Conservation (phyloP, 2,113 vertebrate species). For the Rhea pennata region DNA sequence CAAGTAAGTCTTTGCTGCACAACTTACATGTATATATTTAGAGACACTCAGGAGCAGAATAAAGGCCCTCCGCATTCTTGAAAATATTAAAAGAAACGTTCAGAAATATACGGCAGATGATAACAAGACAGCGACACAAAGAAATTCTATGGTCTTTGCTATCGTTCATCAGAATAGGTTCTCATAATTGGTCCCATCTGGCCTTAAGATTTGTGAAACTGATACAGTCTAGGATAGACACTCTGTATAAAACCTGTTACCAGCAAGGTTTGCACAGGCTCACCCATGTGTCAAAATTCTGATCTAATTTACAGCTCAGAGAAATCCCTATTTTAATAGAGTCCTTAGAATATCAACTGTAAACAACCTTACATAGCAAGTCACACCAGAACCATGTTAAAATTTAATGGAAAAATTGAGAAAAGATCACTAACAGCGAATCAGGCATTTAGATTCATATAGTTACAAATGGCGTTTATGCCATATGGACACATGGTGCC, state of each 20-base stretch:
- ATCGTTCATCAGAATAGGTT: not conserved
- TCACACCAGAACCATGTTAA: not conserved
- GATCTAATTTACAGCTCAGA: constrained; percentile 18
- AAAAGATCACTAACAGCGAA: not conserved
- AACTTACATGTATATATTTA: not conserved
- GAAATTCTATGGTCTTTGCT: not conserved
- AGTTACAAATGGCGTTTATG: not conserved
- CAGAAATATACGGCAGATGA: not conserved
- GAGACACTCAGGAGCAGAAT: not conserved
- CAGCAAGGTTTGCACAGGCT: not conserved
- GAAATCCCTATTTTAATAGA: not conserved
- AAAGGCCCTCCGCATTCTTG: not conserved
- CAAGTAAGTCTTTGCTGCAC: not conserved
- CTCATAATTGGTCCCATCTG: constrained; percentile 9
- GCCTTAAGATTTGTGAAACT: constrained; percentile 10
- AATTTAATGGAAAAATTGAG: not conserved
- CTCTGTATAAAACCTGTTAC: not conserved
- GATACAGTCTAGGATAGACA: not conserved
- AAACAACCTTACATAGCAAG: not conserved
- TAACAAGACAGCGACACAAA: not conserved
- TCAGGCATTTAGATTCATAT: not conserved
- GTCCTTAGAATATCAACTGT: not conserved
- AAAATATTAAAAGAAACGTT: not conserved
- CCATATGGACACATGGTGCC: not conserved
- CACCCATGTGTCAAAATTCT: not conserved